A percentile compares a stretch with the other conserved stretches of the same genome.
These are phyloP conservation scores for Brienomyrus brachyistius DNA, from an alignment of 2,113 vertebrate species.

Conservation along the genomic window DNA sequence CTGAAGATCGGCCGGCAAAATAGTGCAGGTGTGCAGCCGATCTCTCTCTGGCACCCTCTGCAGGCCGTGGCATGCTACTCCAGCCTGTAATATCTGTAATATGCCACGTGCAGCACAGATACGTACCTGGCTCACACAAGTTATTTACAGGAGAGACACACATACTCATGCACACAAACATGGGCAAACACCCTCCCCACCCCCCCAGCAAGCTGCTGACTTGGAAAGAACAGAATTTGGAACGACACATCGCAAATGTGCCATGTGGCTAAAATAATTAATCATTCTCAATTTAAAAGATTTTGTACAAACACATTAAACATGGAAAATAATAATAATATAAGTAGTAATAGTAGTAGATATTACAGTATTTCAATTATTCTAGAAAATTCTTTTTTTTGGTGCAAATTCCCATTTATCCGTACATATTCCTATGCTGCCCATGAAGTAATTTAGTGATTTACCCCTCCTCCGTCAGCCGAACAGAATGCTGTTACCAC, in stretches of 20 bases:
- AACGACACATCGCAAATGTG: neutral
- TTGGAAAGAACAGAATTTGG: neutral
- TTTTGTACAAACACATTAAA: neutral
- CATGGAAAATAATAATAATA: neutral
- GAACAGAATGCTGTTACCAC: neutral
- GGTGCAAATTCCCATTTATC: neutral
- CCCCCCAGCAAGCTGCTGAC: neutral
- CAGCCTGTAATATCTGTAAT: too few relatives aligned
- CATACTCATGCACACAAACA: neutral
- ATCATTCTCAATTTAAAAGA: neutral
- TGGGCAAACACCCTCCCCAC: neutral
- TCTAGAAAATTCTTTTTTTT: neutral
- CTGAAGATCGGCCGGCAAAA: neutral
- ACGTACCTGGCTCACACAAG: neutral
- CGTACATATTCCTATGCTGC: neutral
- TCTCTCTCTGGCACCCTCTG: neutral
- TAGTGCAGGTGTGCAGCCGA: neutral
- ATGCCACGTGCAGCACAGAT: neutral
- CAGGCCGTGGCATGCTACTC: neutral
- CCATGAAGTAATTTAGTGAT: neutral
- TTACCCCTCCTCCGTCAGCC: neutral
- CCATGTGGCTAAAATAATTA: neutral
- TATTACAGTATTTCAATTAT: neutral
- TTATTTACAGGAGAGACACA: neutral
- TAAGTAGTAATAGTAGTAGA: neutral